Conservation (phyloP, 53 echinoderm and acorn worm genomes). For the Arbacia lixula region DNA sequence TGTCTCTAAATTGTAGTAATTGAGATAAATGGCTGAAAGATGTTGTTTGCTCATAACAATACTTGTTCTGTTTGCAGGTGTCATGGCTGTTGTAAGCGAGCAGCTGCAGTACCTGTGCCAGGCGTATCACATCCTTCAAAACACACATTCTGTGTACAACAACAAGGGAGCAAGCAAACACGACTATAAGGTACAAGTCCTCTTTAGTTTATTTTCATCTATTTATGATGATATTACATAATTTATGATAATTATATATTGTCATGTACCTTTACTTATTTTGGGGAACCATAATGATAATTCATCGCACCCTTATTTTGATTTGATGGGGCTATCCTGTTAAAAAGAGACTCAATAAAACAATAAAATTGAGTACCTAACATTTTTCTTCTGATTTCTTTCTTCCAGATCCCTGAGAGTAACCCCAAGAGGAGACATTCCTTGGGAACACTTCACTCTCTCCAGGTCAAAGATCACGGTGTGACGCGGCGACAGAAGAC, state of each 20-base stretch:
- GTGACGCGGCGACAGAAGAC: slow-evolving; percentile 7
- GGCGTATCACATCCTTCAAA: slow-evolving; percentile 66
- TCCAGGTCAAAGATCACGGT: slow-evolving; percentile 9
- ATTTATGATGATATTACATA: too few relatives aligned
- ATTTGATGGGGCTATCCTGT: too few relatives aligned
- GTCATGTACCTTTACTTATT: too few relatives aligned
- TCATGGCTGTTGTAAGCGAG: slow-evolving; percentile 90
- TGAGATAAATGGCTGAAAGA: too few relatives aligned
- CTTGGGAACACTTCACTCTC: slow-evolving; percentile 64
- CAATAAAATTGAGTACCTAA: too few relatives aligned
- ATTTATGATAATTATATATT: too few relatives aligned
- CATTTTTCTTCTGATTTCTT: not conserved
- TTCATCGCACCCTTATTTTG: too few relatives aligned
- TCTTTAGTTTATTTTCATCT: too few relatives aligned
- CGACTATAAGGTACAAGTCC: slow-evolving; percentile 35
- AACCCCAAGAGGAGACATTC: slow-evolving; percentile 57
- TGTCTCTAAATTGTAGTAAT: too few relatives aligned
- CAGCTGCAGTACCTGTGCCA: slow-evolving; percentile 72
- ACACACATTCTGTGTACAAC: slow-evolving; percentile 8
- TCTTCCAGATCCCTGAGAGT: slow-evolving; percentile 10
- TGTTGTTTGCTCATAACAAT: too few relatives aligned
- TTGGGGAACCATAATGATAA: too few relatives aligned
- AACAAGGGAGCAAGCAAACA: slow-evolving; percentile 40
- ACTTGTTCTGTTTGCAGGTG: slow-evolving; percentile 45
- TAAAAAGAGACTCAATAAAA: too few relatives aligned